phyloP scores from a whole-genome alignment of 1,140 invertebrate genomes.

The Zaprionus taronus region DNA sequence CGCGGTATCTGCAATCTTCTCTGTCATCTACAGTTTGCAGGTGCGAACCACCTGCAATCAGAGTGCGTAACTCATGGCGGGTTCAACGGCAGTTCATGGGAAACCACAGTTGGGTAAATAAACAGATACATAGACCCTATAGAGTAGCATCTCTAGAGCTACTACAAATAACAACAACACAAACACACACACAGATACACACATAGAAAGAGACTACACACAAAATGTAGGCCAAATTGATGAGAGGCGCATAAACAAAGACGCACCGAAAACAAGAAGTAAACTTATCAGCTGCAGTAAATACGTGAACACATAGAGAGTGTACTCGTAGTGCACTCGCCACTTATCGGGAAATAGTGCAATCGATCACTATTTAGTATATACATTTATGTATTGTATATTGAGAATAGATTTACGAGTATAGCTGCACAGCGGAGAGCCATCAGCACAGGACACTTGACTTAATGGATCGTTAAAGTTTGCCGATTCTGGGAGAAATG shows the following conservation, averaged over 20 bases:
- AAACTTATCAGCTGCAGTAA: constrained; percentile 53
- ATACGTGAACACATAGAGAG: constrained; percentile 29
- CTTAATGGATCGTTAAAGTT: constrained; percentile 58
- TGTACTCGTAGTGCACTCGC: constrained; percentile 20
- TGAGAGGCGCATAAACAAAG: constrained; percentile 63
- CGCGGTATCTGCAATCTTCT: neutral
- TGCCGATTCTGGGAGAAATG: constrained; percentile 11
- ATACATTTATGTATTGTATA: neutral
- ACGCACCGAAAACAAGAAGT: constrained; percentile 27
- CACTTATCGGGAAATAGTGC: constrained; percentile 46
- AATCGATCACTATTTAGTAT: constrained; percentile 55
- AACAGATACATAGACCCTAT: constrained; percentile 26
- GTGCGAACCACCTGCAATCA: constrained; percentile 20
- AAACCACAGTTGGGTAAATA: constrained; percentile 46
- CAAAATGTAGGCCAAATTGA: constrained; percentile 69
- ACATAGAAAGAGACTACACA: neutral
- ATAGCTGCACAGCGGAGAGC: constrained; percentile 44
- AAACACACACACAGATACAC: constrained; percentile 7
- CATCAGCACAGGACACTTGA: constrained; percentile 63
- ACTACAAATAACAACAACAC: constrained; percentile 35
- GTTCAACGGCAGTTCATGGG: constrained; percentile 70
- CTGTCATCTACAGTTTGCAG: neutral
- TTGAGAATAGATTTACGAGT: constrained; percentile 36
- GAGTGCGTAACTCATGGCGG: constrained; percentile 14
- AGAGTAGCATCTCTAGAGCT: constrained; percentile 19